Percentiles rank a stretch among this genome's conserved stretches.
phyloP scores from a whole-genome alignment of 2,888 invertebrate genomes.

The Argynnis bischoffii region DNA sequence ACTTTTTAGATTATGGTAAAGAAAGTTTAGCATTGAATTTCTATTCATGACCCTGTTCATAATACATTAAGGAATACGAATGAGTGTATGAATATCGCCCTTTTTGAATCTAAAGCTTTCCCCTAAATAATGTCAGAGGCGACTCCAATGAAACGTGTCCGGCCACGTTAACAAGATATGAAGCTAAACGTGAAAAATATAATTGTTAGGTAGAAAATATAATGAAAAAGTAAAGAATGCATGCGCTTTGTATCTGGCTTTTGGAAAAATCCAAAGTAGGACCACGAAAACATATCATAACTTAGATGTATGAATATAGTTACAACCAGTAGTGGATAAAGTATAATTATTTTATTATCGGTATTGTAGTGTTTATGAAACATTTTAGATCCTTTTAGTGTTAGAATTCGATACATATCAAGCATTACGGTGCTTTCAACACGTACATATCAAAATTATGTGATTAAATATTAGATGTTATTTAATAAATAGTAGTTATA shows the following conservation, averaged over 20 bases:
- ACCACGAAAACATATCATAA: constrained; percentile 76
- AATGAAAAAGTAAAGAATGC: constrained; percentile 71
- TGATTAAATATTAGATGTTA: constrained; percentile 64
- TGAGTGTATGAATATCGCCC: constrained; percentile 65
- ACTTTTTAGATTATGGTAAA: constrained; percentile 5
- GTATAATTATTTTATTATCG: constrained; percentile 79
- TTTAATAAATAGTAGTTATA: constrained; percentile 47
- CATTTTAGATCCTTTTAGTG: constrained; percentile 70
- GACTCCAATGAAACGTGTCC: constrained; percentile 73
- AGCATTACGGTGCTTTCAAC: constrained; percentile 66
- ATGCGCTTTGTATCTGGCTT: constrained; percentile 82
- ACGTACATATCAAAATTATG: constrained; percentile 79
- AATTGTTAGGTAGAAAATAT: constrained; percentile 54
- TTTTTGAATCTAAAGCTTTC: constrained; percentile 45
- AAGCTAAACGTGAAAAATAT: constrained; percentile 53
- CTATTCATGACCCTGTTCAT: constrained; percentile 52
- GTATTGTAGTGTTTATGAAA: constrained; percentile 72
- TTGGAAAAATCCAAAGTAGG: constrained; percentile 77
- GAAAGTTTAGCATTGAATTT: constrained; percentile 15
- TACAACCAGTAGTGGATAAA: constrained; percentile 70
- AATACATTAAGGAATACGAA: constrained; percentile 40
- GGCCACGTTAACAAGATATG: constrained; percentile 75
- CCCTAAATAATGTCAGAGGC: constrained; percentile 66
- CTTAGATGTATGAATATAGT: constrained; percentile 61
- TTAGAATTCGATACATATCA: constrained; percentile 49